Evolutionary conservation across 2,888 invertebrate species (phyloP).

Genomic region (Agonopterix arenella): DNA sequence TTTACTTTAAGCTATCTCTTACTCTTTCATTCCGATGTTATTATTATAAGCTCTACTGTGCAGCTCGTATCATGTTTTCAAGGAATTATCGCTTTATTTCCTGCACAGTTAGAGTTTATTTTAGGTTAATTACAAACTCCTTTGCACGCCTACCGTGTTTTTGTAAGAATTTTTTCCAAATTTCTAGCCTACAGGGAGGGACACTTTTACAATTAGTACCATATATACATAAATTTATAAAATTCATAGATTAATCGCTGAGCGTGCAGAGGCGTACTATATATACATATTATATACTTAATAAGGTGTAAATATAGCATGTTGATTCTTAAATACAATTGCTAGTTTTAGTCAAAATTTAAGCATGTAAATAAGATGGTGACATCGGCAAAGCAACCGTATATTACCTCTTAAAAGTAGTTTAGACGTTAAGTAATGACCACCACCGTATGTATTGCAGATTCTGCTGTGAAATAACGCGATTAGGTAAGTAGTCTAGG

Average conservation of each 20-base stretch:
- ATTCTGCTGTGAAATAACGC: no score
- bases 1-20: constrained; percentile 40
- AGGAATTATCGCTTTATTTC: not conserved
- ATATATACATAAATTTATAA: constrained; percentile 1
- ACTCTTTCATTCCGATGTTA: constrained; percentile 57
- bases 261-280: constrained; percentile 22
- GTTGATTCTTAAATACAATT: constrained; percentile 42
- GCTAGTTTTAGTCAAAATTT: constrained; percentile 17
- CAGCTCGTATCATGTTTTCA: not conserved
- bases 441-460: no score
- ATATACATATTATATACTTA: no score
- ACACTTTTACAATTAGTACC: constrained; percentile 5
- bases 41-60: constrained; percentile 18
- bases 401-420: no score
- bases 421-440: no score
- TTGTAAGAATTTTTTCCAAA: constrained; percentile 8
- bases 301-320: constrained; percentile 10
- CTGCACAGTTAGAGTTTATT: constrained; percentile 10
- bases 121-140: constrained; percentile 12
- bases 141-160: constrained; percentile 20
- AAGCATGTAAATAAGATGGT: no score
- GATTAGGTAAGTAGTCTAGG: no score
- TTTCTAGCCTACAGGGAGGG: constrained; percentile 9
- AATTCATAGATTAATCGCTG: constrained; percentile 8
- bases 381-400: no score